Evolutionary conservation across 2,888 invertebrate species (phyloP).

Genomic region (Netelia fuscicornis): DNA sequence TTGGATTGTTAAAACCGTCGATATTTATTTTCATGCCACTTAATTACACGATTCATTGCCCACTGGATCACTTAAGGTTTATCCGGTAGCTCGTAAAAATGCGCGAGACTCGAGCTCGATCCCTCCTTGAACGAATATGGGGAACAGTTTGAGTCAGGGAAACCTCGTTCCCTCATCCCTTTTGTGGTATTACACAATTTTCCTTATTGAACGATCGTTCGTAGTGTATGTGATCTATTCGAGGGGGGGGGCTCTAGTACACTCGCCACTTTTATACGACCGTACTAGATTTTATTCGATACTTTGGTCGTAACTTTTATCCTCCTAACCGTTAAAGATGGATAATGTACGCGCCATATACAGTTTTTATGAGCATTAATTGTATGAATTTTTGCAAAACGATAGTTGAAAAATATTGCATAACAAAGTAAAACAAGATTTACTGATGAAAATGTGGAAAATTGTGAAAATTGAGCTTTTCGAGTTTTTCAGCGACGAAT

Average conservation of each 20-base stretch:
- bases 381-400: slow-evolving; percentile 10
- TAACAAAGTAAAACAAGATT: too few relatives aligned
- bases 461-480: too few relatives aligned
- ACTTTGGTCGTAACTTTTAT: slow-evolving; percentile 36
- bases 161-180: slow-evolving; percentile 26
- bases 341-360: not conserved
- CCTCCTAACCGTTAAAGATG: not conserved
- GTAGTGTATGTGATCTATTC: not conserved
- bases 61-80: slow-evolving; percentile 14
- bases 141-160: not conserved
- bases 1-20: not conserved
- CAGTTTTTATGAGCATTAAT: not conserved
- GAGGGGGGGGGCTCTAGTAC: too few relatives aligned
- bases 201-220: slow-evolving; percentile 38
- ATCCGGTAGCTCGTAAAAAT: slow-evolving; percentile 42
- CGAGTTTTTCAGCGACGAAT: too few relatives aligned
- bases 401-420: not conserved
- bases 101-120: slow-evolving; percentile 5
- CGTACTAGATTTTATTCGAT: slow-evolving; percentile 21
- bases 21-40: slow-evolving; percentile 14
- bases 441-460: too few relatives aligned
- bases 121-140: not conserved
- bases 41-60: slow-evolving; percentile 42
- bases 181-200: slow-evolving; percentile 35
- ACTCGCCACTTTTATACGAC: not conserved